Conservation (phyloP, 1,140 invertebrate genomes). For the Linepithema humile region DNA sequence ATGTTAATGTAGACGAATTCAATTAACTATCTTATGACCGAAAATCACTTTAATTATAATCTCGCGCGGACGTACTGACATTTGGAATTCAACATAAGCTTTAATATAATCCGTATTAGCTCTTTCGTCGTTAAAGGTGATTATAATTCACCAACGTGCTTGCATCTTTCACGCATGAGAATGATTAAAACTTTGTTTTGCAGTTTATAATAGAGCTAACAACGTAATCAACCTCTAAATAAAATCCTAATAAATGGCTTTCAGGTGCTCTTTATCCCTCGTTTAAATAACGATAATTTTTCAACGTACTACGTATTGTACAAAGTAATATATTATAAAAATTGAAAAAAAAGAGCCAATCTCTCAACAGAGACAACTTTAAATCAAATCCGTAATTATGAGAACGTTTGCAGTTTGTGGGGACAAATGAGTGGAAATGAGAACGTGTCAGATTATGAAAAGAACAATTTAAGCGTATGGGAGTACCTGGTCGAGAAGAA, state of each 20-base stretch:
- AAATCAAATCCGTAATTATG: neutral
- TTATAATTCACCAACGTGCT: conserved; percentile 1
- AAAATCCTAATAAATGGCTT: neutral
- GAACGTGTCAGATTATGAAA: conserved; percentile 91
- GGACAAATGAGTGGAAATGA: conserved; percentile 97
- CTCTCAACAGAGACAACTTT: neutral
- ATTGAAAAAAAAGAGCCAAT: conserved; percentile 7
- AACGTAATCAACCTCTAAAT: neutral
- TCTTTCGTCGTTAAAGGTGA: neutral
- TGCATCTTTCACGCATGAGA: neutral
- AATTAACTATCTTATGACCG: conserved; percentile 1
- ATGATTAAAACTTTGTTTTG: neutral
- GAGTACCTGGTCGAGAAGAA: conserved; percentile 98
- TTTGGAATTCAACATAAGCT: neutral
- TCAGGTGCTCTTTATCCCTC: neutral
- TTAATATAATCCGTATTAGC: conserved; percentile 11
- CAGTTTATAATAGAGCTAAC: neutral
- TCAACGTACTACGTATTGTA: too few species aligned
- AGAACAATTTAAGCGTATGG: conserved; percentile 96
- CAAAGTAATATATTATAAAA: too few species aligned
- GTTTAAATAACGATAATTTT: neutral
- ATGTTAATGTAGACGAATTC: neutral
- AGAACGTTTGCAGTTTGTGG: conserved; percentile 92
- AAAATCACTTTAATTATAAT: conserved; percentile 10
- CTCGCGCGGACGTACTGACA: neutral